Evolutionary conservation across 2,888 invertebrate genomes (phyloP).

Genomic region (Endotricha flammealis): DNA sequence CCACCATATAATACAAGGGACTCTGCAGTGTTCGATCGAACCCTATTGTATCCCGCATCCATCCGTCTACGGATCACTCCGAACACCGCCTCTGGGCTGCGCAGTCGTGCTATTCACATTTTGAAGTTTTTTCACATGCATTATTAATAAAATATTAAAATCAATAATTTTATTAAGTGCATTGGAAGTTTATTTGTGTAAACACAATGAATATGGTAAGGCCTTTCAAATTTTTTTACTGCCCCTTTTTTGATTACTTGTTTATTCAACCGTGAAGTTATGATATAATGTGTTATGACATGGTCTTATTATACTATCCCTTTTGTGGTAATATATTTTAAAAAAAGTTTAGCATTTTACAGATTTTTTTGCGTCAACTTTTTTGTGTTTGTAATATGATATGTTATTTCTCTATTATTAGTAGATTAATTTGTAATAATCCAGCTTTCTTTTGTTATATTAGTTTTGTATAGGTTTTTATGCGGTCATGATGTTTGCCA

Average conservation of each 20-base stretch:
- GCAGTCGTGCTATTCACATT: slow-evolving; percentile 54
- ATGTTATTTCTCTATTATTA: slow-evolving; percentile 29
- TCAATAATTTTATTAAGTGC: slow-evolving; percentile 51
- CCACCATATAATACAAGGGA: slow-evolving; percentile 43
- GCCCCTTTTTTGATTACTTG: slow-evolving; percentile 44
- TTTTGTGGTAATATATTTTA: slow-evolving; percentile 20
- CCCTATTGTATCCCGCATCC: slow-evolving; percentile 59
- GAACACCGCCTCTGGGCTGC: slow-evolving; percentile 46
- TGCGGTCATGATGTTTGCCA: slow-evolving; percentile 28
- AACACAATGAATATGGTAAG: slow-evolving; percentile 74
- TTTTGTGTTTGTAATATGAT: slow-evolving; percentile 48
- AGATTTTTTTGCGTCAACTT: too few relatives aligned
- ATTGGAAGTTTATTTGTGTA: slow-evolving; percentile 56
- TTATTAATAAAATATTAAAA: slow-evolving; percentile 46
- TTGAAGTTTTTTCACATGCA: slow-evolving; percentile 42
- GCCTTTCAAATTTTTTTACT: slow-evolving; percentile 59
- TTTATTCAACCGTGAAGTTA: slow-evolving; percentile 68
- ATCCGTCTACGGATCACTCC: slow-evolving; percentile 58
- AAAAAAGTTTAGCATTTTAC: too few relatives aligned
- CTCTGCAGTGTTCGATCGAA: slow-evolving; percentile 44
- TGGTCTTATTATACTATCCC: slow-evolving; percentile 52
- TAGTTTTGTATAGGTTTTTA: slow-evolving; percentile 24
- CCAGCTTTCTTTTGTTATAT: slow-evolving; percentile 22
- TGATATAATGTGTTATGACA: slow-evolving; percentile 77
- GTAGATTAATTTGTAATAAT: slow-evolving; percentile 32